Evolutionary conservation across 2,888 invertebrate genomes (phyloP).

Genomic region (Aethes cnicana): DNA sequence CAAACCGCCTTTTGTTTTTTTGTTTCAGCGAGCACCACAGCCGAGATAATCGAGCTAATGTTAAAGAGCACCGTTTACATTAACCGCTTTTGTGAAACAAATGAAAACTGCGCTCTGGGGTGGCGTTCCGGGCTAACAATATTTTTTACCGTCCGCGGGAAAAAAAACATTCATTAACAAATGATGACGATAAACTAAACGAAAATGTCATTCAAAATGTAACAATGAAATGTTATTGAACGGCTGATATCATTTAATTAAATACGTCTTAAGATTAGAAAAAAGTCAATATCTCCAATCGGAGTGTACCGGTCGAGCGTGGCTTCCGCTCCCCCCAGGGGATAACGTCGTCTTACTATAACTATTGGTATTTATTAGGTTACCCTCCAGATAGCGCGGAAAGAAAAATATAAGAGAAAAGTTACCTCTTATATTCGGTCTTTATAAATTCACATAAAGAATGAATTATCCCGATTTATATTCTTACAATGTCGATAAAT

Average conservation of each 20-base stretch:
- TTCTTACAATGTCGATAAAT: slow-evolving; percentile 20
- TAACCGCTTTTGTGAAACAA: slow-evolving; percentile 70
- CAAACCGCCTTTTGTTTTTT: slow-evolving; percentile 17
- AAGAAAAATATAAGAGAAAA: slow-evolving; percentile 6
- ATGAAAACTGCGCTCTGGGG: slow-evolving; percentile 66
- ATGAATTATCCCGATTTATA: slow-evolving; percentile 5
- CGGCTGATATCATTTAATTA: slow-evolving; percentile 17
- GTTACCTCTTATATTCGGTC: background rate
- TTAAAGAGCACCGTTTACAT: slow-evolving; percentile 67
- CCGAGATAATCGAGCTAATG: slow-evolving; percentile 66
- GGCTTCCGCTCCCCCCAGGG: slow-evolving; percentile 14
- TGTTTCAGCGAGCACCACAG: slow-evolving; percentile 39
- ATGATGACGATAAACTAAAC: slow-evolving; percentile 1
- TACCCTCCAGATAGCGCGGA: slow-evolving; percentile 17
- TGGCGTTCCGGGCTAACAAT: slow-evolving; percentile 50
- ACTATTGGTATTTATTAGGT: slow-evolving; percentile 18
- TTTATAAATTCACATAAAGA: background rate
- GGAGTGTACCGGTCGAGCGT: slow-evolving; percentile 8
- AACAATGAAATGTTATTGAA: background rate
- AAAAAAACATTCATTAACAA: slow-evolving; percentile 16
- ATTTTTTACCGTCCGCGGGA: slow-evolving; percentile 41
- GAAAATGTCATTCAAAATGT: background rate
- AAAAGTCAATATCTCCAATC: slow-evolving; percentile 21
- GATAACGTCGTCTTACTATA: slow-evolving; percentile 22
- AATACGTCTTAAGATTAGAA: slow-evolving; percentile 5